Evolutionary conservation across 2,797 vertebrate genomes (phyloP).

Genomic region (Pelobates cultripes): DNA sequence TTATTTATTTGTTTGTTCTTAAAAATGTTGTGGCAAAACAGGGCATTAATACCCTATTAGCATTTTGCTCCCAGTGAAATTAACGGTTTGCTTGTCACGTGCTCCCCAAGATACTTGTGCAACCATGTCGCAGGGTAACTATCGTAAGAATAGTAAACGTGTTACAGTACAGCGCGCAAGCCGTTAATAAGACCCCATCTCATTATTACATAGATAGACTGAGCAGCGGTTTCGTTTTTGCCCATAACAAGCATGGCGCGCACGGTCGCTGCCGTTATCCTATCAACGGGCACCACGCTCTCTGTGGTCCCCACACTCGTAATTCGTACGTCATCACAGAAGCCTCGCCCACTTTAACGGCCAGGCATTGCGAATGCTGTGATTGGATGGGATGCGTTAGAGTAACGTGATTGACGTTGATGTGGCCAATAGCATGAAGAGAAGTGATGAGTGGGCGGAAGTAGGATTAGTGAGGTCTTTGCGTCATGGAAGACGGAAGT

Average conservation of each 20-base stretch:
- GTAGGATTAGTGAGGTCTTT: not conserved
- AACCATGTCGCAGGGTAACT: too few relatives aligned
- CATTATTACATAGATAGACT: too few relatives aligned
- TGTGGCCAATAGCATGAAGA: conserved; percentile 8
- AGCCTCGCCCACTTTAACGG: not conserved
- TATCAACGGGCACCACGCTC: not conserved
- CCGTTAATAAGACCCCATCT: too few relatives aligned
- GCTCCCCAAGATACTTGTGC: too few relatives aligned
- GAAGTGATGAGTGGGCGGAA: not conserved
- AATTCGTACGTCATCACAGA: not conserved
- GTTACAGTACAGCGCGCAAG: too few relatives aligned
- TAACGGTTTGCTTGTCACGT: too few relatives aligned
- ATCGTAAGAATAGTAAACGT: too few relatives aligned
- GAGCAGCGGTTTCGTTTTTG: not conserved
- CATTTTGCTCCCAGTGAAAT: too few relatives aligned
- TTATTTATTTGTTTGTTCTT: too few relatives aligned
- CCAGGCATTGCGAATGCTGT: not conserved
- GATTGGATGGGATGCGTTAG: not conserved
- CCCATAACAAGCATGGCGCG: not conserved
- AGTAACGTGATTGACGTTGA: not conserved
- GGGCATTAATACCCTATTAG: too few relatives aligned
- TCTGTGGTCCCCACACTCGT: not conserved
- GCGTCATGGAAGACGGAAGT: not conserved
- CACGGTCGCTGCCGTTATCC: not conserved
- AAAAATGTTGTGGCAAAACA: too few relatives aligned